Percentiles rank a stretch among this genome's conserved stretches.
Conservation (phyloP, 2,797 vertebrate genomes). For the Falco rusticolus region DNA sequence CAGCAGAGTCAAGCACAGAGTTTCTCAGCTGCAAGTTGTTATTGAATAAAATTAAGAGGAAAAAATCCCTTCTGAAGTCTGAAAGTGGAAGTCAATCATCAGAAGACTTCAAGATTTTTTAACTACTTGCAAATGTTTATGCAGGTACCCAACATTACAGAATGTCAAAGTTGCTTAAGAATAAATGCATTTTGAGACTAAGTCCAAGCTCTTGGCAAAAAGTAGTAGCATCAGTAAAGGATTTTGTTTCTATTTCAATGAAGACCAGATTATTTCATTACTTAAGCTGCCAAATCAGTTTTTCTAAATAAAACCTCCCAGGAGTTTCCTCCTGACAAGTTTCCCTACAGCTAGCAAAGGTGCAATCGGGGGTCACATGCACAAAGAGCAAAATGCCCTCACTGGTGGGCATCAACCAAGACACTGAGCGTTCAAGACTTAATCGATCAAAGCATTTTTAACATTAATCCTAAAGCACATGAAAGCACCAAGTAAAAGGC, state of each 20-base stretch:
- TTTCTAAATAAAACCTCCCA: not conserved
- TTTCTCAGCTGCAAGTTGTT: not conserved
- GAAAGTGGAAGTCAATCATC: not conserved
- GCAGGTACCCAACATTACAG: not conserved
- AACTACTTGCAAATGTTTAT: not conserved
- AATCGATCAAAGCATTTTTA: not conserved
- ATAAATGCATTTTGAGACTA: not conserved
- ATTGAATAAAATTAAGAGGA: not conserved
- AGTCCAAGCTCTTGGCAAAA: not conserved
- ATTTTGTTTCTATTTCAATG: not conserved
- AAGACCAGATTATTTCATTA: not conserved
- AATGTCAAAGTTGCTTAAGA: not conserved
- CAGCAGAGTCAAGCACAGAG: not conserved
- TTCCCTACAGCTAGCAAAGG: not conserved
- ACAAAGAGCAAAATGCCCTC: not conserved
- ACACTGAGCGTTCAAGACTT: not conserved
- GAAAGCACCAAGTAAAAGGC: not conserved
- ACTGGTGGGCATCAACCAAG: not conserved
- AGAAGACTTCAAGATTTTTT: not conserved
- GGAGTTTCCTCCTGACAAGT: not conserved
- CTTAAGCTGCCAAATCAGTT: not conserved
- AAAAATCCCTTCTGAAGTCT: not conserved
- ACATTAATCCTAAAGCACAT: not conserved
- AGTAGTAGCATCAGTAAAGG: not conserved
- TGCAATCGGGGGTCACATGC: accelerated